These are phyloP conservation scores for Andrena minutula DNA, from an alignment of 2,888 invertebrate genomes.

Conservation along the genomic window DNA sequence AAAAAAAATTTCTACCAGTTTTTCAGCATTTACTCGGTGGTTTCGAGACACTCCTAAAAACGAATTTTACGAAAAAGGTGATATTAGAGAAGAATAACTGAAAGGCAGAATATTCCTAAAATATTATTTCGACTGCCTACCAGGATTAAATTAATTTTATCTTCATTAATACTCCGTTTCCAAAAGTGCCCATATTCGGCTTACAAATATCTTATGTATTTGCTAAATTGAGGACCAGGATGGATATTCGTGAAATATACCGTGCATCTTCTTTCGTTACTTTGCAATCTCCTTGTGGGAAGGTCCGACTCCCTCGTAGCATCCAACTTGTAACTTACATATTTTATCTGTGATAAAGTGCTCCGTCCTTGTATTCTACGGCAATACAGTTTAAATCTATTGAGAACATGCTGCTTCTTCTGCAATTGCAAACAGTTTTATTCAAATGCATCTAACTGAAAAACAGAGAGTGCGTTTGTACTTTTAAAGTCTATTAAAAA, in stretches of 20 bases:
- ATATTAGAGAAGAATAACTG: neutral
- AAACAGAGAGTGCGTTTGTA: neutral
- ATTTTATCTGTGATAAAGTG: constrained; percentile 68
- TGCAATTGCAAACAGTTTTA: constrained; percentile 31
- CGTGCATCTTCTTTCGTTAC: constrained; percentile 51
- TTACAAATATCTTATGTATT: neutral
- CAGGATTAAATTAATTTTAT: neutral
- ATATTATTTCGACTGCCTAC: neutral
- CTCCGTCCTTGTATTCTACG: constrained; percentile 36
- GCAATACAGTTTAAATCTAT: constrained; percentile 42
- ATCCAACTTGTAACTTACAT: constrained; percentile 66
- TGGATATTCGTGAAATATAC: constrained; percentile 40
- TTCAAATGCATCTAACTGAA: neutral
- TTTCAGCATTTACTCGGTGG: constrained; percentile 10
- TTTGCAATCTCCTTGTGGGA: constrained; percentile 53
- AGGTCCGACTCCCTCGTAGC: constrained; percentile 50
- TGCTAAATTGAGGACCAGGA: neutral
- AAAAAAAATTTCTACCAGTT: constrained; percentile 30
- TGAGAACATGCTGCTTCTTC: constrained; percentile 37
- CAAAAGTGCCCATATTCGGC: neutral
- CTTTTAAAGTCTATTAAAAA: too few species aligned
- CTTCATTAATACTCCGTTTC: neutral
- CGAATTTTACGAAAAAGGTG: neutral
- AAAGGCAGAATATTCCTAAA: neutral
- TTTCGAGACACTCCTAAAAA: neutral